Base-by-base conservation (phyloP, 2,113 vertebrate species). In the Pampusana beccarii region DNA sequence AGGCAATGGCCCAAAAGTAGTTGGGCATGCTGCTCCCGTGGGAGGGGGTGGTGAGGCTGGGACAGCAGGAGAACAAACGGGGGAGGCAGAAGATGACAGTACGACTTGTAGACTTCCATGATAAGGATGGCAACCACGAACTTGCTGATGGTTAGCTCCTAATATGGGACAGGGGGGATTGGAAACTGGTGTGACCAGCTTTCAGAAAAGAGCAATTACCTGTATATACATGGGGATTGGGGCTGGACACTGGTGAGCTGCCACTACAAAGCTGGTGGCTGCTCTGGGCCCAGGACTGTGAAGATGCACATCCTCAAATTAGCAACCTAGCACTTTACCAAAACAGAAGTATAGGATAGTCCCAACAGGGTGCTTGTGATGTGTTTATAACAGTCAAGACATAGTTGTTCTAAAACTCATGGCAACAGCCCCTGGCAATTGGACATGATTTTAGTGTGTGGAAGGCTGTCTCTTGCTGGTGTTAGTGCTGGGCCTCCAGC, bases 21-120 rank as follows among this genome's bases (percentile, higher is more conserved):
- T 12, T 0, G 1, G 66, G 21, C 4, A 4, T 6, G 4, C 25
- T 62, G 46, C 42, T 86, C 1, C 1, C 25, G 7, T 16, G 33
- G 31, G n/a, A 66, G 3, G 3, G 21, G 23, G 20, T 53, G 60
- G 7, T 0, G 3, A 57, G 29, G 4, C 33, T 72, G 33, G 48
- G 40, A 28, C 4, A 20, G 15, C 15, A 6, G 14, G 20, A 5
- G 2, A 80, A 33, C 0, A 0, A 82, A 25, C 33, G 60, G 31
- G 11, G 73, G 33, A 64, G 42, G 53, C 57, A 80, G 86, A 17
- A 88, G 29, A 36, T 56, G 42, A 26, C 70, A 69, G 11, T 25
- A 29, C 9, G 34, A 5, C 42, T 81, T 36, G n/a, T 34, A 86
- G 71, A 26, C 34, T 57, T 61, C 62, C 5, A 3, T 53, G 50